Evolutionary conservation across 2,888 invertebrate species (phyloP), one percentile per base, ranked within the genome.

Genomic region (Smittia aterrima): DNA sequence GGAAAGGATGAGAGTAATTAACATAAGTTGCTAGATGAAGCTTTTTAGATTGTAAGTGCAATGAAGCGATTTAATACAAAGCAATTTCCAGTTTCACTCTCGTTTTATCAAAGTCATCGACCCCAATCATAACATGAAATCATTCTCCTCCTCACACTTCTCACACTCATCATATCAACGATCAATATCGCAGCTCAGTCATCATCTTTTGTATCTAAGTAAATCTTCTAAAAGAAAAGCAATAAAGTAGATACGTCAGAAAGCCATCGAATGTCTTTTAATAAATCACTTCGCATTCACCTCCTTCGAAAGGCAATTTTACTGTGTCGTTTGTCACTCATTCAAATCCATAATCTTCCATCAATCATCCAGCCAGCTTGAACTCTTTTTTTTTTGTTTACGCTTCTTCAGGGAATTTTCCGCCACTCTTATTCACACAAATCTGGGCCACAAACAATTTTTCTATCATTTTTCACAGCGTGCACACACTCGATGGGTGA

Each of bases 341-440:
- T 70, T 70, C 70, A 41, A 40, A 68, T 68, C 24, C 47, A 70
- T 70, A 70, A 70, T 70, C 70, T 70, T 70, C 70, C 70, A 70
- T 70, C 70, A 70, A 70, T 70, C 70, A 70, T 70, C 54, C n/a
- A n/a, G 25, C 53, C 70, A 41, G 20, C 67, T 40, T 70, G 47
- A 70, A 70, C 53, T 70, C 70, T 27, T 41, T 67, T 41, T 20
- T 22, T 41, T 41, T 1, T 24, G 4, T 67, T 22, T 22, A 58
- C 11, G 47, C 32, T 32, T 32, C 32, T 32, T 47, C 47, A 6
- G 16, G 47, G 47, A 47, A 47, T 47, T 47, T 47, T 2, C 47
- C 11, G 16, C 11, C 47, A 47, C 47, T n/a, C 47, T 2, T 4
- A 53, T 53, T 3, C 58, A 22, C 58, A 24, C 58, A 58, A 7